phyloP scores from a whole-genome alignment of 2,888 invertebrate genomes.

The Drosophila melanosoma region DNA sequence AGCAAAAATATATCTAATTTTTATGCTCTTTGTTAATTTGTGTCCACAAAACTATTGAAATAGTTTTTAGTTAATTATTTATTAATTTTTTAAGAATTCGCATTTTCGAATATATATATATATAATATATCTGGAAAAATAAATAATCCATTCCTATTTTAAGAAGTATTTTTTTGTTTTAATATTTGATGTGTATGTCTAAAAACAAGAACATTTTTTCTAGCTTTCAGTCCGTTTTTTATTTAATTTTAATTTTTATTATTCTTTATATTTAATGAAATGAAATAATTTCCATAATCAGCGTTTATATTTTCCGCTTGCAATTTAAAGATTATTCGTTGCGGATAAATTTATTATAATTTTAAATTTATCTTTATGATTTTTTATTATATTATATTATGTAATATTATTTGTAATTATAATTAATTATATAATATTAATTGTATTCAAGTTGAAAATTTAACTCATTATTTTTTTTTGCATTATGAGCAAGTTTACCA shows the following conservation, averaged over 20 bases:
- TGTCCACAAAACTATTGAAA: too few species aligned
- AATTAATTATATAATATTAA: not conserved
- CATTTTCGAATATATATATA: not conserved
- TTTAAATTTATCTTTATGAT: too few species aligned
- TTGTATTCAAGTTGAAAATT: not conserved
- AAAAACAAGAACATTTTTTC: not conserved
- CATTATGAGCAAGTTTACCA: not conserved
- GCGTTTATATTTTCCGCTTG: not conserved
- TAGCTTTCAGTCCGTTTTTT: too few species aligned
- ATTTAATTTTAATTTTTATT: too few species aligned
- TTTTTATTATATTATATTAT: too few species aligned
- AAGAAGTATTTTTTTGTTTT: not conserved
- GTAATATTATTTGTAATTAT: too few species aligned
- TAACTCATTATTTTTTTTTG: not conserved
- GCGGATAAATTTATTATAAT: too few species aligned
- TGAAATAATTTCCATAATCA: not conserved
- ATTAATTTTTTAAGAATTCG: not conserved
- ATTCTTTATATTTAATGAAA: too few species aligned
- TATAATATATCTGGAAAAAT: not conserved
- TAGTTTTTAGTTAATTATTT: not conserved
- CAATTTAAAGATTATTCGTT: not conserved
- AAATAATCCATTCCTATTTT: not conserved
- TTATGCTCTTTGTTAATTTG: not conserved
- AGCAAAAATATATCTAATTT: not conserved
- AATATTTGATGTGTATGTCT: not conserved